phyloP scores from a whole-genome alignment of 2,113 vertebrate genomes.

The Ivindomyrus marchei region DNA sequence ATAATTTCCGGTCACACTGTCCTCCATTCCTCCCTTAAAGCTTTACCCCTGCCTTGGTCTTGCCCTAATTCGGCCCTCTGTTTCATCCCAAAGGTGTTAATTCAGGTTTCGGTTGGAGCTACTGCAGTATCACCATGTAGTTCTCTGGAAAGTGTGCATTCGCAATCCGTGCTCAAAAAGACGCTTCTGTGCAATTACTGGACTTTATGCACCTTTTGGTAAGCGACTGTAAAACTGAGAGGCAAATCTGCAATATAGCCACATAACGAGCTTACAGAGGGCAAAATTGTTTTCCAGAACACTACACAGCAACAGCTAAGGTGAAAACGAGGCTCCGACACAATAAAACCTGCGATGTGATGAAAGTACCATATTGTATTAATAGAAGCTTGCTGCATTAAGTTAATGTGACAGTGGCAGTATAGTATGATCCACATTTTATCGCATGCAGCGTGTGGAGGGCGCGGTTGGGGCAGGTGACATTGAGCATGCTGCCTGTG shows the following conservation, averaged over 20 bases:
- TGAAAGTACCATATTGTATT: not conserved
- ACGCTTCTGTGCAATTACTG: not conserved
- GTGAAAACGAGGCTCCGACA: not conserved
- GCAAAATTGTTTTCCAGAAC: not conserved
- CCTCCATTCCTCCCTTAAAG: not conserved
- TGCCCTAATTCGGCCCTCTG: not conserved
- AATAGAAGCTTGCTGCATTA: not conserved
- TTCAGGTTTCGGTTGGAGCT: not conserved
- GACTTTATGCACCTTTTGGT: not conserved
- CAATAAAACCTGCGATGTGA: not conserved
- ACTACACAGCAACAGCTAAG: not conserved
- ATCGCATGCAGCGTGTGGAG: not conserved
- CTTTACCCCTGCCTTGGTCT: not conserved
- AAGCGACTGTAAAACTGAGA: not conserved
- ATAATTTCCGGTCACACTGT: not conserved
- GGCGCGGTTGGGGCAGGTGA: not conserved
- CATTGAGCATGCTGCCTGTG: not conserved
- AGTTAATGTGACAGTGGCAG: slow-evolving; percentile 3
- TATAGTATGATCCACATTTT: not conserved
- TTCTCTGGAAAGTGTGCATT: not conserved
- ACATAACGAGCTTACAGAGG: not conserved
- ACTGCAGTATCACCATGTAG: not conserved
- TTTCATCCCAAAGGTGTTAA: not conserved
- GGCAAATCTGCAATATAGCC: not conserved
- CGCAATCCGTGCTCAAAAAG: not conserved